phyloP scores from a whole-genome alignment of 2,888 invertebrate genomes.

The Pristionchus japonicus region DNA sequence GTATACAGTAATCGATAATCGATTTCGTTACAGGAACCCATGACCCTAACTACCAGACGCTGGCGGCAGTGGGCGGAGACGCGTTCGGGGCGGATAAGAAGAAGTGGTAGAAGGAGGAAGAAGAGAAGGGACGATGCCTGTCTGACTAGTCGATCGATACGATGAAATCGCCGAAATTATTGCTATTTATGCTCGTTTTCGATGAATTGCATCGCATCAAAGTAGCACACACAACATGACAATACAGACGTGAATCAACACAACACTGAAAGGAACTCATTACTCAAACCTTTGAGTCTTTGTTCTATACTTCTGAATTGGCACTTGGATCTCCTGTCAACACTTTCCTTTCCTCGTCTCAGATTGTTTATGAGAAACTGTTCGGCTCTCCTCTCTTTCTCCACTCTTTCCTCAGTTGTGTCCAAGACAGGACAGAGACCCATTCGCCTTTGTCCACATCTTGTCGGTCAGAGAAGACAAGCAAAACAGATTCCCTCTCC shows the following conservation, averaged over 20 bases:
- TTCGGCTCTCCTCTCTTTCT: too few species aligned
- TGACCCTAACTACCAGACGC: conserved; percentile 24
- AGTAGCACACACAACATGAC: background rate
- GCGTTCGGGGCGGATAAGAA: conserved; percentile 21
- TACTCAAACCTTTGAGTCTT: too few species aligned
- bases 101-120: conserved; percentile 9
- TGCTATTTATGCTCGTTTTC: background rate
- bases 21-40: background rate
- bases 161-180: conserved; percentile 38
- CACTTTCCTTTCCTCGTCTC: too few species aligned
- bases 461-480: too few species aligned
- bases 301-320: too few species aligned
- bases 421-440: too few species aligned
- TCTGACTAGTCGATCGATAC: conserved; percentile 17
- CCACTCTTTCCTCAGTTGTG: too few species aligned
- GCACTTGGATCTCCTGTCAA: too few species aligned
- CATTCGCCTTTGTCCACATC: too few species aligned
- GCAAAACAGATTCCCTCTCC: too few species aligned
- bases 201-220: conserved; percentile 24
- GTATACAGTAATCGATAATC: background rate
- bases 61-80: background rate
- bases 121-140: background rate
- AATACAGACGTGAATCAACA: background rate
- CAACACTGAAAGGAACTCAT: background rate
- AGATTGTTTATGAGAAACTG: too few species aligned